Evolutionary conservation across 2,888 invertebrate genomes (phyloP).

Genomic region (Camptogramma bilineatum): DNA sequence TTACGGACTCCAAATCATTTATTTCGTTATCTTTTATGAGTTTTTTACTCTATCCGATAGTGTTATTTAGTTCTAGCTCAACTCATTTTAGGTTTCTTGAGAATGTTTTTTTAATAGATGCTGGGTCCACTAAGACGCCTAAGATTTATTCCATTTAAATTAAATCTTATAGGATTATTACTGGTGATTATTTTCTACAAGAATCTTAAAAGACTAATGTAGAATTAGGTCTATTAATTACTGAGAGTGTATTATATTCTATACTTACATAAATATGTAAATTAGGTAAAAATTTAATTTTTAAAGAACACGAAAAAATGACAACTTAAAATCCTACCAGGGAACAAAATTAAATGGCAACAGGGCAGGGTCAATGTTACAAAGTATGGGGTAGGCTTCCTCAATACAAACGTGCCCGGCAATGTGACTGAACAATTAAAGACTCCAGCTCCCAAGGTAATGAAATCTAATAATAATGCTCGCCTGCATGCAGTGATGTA

Average conservation of each 20-base stretch:
- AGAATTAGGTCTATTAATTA: no score
- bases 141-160: no score
- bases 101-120: not conserved
- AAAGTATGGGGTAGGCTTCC: not conserved
- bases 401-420: slow-evolving; percentile 1
- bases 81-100: not conserved
- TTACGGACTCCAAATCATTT: not conserved
- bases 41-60: not conserved
- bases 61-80: not conserved
- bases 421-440: slow-evolving; percentile 32
- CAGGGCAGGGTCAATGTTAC: not conserved
- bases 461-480: slow-evolving; percentile 60
- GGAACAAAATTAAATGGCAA: not conserved
- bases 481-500: slow-evolving; percentile 55
- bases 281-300: no score
- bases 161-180: no score
- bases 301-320: no score
- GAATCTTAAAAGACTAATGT: no score
- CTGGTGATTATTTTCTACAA: no score
- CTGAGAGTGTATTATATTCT: no score
- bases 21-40: not conserved
- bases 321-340: no score
- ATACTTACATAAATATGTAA: no score
- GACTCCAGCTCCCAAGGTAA: slow-evolving; percentile 42
- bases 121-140: no score